Evolutionary conservation across 1,140 invertebrate genomes (phyloP), one percentile per base, ranked within the genome.

Genomic region (Lasioglossum baleicum): DNA sequence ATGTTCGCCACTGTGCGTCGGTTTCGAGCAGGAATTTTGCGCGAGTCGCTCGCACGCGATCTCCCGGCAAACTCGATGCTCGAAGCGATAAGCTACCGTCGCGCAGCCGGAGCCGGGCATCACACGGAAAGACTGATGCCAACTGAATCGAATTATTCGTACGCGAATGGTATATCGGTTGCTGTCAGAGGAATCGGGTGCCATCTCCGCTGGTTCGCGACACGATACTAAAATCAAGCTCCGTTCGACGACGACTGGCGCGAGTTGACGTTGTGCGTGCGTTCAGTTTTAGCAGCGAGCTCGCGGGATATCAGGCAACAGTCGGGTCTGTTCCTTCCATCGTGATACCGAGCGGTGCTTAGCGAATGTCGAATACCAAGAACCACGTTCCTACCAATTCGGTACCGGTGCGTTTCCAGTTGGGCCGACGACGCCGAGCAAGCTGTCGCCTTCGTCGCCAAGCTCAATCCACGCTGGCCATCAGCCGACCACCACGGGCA

Each of bases 401-500:
- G 83, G 84, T 87, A 84, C 84, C 85, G 82, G 74, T 89, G 85
- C 87, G 71, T 87, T 85, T 89, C 69, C 81, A 90, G 89, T 88
- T 82, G 87, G 87, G 68, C 78, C 90, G 72, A 85, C 88, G 22
- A 72, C 88, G 31, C 84, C 89, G 13, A 88, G 83, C 82, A 92
- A 90, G 75, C 68, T 90, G 67, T 88, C 89, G 4, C 76, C 90
- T 61, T 82, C 88, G 75, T 91, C 87, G 77, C 92, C 89, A 69
- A 88, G 83, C 82, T 42, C 83, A 69, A 83, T 83, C 61, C 79
- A 84, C 73, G 82, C 40, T 80, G 80, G 80, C 26, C 22, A 88
- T 87, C 69, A 79, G 80, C 80, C 65, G 86, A 84, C 84, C 84
- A 95, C 95, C 75, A 96, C 96, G 88, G 90, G 73, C 84, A 87